Percentiles rank a stretch among this genome's conserved stretches.
phyloP scores from a whole-genome alignment of 1,140 invertebrate genomes.

The Aphelinus certus region DNA sequence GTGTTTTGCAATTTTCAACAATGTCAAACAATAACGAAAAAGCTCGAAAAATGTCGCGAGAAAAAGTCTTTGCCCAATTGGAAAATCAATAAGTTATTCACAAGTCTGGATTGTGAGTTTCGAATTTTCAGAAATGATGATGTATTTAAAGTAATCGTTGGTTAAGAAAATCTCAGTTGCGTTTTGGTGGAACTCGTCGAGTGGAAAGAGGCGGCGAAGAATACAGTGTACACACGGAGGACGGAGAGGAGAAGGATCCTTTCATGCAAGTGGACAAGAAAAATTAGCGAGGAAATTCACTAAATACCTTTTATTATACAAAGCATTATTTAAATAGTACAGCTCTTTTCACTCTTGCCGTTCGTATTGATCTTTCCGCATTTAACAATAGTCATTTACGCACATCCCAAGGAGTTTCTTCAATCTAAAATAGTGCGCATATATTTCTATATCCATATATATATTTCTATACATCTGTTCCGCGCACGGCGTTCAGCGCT shows the following conservation, averaged over 20 bases:
- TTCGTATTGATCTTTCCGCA: slow-evolving; percentile 8
- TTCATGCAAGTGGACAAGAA: slow-evolving; percentile 3
- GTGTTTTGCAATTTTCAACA: slow-evolving; percentile 46
- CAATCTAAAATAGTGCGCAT: slow-evolving; percentile 30
- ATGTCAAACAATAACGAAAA: slow-evolving; percentile 43
- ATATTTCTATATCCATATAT: slow-evolving; percentile 1
- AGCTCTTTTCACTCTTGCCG: slow-evolving; percentile 29
- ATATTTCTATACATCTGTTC: slow-evolving; percentile 5
- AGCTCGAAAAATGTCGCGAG: slow-evolving; percentile 13
- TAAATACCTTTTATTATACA: slow-evolving; percentile 64
- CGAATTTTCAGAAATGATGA: too few species aligned
- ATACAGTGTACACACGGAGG: background rate
- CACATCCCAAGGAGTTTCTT: slow-evolving; percentile 6
- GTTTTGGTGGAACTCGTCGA: background rate
- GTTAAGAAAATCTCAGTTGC: background rate
- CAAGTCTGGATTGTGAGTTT: too few species aligned
- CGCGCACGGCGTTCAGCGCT: too few species aligned
- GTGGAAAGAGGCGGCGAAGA: too few species aligned
- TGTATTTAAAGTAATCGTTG: background rate
- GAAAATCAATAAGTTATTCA: too few species aligned
- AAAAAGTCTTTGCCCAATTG: background rate
- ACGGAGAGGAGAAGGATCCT: background rate
- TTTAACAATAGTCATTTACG: slow-evolving; percentile 15
- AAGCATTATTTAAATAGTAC: slow-evolving; percentile 63
- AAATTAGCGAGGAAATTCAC: slow-evolving; percentile 39